Evolutionary conservation across 2,888 invertebrate genomes (phyloP), one percentile per base, ranked within the genome.

Genomic region (Cinara cedri): DNA sequence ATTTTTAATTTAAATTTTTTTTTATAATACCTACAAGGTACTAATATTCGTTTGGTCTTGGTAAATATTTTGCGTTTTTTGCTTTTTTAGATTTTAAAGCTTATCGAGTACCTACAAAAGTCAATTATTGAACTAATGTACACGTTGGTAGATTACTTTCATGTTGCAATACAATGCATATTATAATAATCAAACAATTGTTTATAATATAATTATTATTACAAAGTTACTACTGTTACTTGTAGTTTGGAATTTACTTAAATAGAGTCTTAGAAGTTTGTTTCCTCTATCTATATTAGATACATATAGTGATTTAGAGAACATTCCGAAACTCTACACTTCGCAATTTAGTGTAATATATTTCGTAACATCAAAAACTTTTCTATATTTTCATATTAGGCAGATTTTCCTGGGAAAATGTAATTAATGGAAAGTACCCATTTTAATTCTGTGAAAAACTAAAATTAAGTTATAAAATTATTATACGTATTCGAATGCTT

Each of bases 221-320:
- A 60, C 16, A 3, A 46, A 46, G 46, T 46, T 49, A 24, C 34
- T 34, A 34, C 34, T 34, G 34, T 34, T 6, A 34, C 34, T 34
- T 9, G 14, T 34, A 42, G 42, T 63, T 51, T 51, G 63, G 24
- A 74, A 63, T 74, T 63, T 42, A 42, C 63, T 51, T 6, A 42
- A 26, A 72, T 62, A 16, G 34, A 63, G 51, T 74, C 11, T 74
- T 51, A 54, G 51, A 74, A 63, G 63, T 74, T 60, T 72, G n/a
- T 10, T 42, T 6, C 3, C 1, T 19, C 19, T 10, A 34, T 34
- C 3, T 34, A 34, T 34, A 6, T 34, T 3, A 4, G 16, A 21
- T 14, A 3, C 26, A 34, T n/a, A 14, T 26, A 19, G 10, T 19
- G 26, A 60, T 71, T 14, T n/a, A n/a, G n/a, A 24, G 26, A 72